A percentile compares a stretch with the other conserved stretches of the same genome.
Evolutionary conservation across 2,113 vertebrate species (phyloP).

Genomic region (Caretta caretta): DNA sequence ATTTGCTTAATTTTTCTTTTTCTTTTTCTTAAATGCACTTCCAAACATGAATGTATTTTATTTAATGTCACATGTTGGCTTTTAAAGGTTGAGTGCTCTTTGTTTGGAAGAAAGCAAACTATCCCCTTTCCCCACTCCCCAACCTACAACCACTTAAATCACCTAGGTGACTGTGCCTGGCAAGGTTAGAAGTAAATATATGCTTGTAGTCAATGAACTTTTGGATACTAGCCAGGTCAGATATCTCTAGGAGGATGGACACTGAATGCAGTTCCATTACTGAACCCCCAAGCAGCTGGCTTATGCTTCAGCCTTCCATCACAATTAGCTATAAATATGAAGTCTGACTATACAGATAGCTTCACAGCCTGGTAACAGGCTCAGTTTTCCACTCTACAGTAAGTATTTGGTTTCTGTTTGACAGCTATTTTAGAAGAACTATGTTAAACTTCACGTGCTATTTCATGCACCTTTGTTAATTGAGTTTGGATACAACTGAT

Average conservation of each 20-base stretch:
- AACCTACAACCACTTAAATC: neutral
- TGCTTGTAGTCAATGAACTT: neutral
- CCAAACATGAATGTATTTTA: neutral
- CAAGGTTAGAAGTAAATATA: neutral
- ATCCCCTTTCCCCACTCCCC: neutral
- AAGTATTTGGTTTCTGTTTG: neutral
- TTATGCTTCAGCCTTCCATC: neutral
- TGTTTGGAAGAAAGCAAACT: neutral
- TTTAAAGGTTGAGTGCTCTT: neutral
- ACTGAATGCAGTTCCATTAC: neutral
- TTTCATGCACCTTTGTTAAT: neutral
- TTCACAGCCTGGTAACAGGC: neutral
- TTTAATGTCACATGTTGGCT: neutral
- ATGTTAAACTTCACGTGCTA: neutral
- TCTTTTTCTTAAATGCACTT: neutral
- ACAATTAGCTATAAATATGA: neutral
- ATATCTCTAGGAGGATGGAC: neutral
- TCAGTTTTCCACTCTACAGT: neutral
- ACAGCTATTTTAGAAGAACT: neutral
- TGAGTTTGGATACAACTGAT: neutral
- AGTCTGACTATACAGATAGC: fast-evolving
- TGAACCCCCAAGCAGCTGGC: neutral
- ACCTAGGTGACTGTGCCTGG: neutral
- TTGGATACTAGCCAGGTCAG: neutral
- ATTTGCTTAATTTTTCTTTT: neutral